phyloP scores from a whole-genome alignment of 2,797 vertebrate species.

The Lutjanus argentimaculatus region DNA sequence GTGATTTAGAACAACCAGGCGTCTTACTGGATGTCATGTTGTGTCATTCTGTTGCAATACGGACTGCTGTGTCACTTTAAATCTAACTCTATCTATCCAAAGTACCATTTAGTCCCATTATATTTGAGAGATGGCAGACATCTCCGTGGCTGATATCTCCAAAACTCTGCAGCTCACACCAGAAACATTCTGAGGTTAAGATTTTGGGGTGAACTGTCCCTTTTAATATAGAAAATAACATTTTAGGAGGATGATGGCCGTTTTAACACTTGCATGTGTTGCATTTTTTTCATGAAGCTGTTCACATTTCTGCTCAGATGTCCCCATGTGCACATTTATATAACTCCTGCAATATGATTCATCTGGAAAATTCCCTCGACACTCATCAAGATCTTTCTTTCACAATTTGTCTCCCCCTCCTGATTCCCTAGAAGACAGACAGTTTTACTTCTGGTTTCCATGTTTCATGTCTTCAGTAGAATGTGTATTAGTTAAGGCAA shows the following conservation, averaged over 20 bases:
- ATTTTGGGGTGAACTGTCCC: too few species aligned
- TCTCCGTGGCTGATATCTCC: too few species aligned
- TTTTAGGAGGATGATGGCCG: neutral
- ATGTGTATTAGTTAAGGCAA: neutral
- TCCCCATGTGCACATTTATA: slow-evolving; percentile 1
- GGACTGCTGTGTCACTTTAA: neutral
- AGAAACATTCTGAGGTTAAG: too few species aligned
- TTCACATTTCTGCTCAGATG: neutral
- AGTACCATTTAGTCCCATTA: too few species aligned
- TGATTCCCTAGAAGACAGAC: neutral
- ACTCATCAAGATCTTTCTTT: slow-evolving; percentile 1
- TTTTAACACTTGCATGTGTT: neutral
- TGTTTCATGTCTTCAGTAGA: neutral
- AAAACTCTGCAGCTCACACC: too few species aligned
- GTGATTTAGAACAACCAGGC: neutral
- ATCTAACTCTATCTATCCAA: neutral
- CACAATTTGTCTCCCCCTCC: neutral
- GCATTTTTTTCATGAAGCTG: neutral
- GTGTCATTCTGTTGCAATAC: neutral
- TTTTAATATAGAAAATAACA: neutral
- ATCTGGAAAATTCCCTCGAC: slow-evolving; percentile 3
- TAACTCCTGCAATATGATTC: slow-evolving; percentile 22
- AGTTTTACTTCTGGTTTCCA: neutral
- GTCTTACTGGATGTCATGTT: neutral
- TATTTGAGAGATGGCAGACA: too few species aligned